Percentiles rank a stretch among this genome's conserved stretches.
Evolutionary conservation across 1,140 invertebrate species (phyloP).

Genomic region (Megathymus violae): DNA sequence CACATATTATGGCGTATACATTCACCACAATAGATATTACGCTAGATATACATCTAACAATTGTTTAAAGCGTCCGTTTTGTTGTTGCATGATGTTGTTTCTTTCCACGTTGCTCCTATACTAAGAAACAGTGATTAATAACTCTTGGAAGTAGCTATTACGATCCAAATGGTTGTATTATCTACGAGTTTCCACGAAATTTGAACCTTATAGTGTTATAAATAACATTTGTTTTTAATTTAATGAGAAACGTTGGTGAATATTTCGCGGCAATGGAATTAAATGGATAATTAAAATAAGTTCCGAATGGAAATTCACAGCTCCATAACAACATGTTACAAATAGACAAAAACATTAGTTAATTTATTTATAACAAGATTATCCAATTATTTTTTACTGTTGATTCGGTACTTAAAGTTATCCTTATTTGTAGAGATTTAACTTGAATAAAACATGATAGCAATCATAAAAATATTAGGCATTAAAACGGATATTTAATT

Average conservation of each 20-base stretch:
- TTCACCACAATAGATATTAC: no score
- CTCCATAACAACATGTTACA: slow-evolving; percentile 24
- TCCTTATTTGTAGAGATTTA: no score
- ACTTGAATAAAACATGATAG: no score
- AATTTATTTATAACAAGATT: no score
- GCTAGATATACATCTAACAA: slow-evolving; percentile 16
- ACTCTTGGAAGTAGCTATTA: slow-evolving; percentile 6
- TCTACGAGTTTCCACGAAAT: neutral
- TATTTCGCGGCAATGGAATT: slow-evolving; percentile 13
- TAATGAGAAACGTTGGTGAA: neutral
- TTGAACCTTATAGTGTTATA: neutral
- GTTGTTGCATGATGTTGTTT: slow-evolving; percentile 21
- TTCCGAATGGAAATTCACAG: slow-evolving; percentile 27
- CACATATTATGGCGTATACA: no score
- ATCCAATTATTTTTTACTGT: no score
- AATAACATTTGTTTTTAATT: neutral
- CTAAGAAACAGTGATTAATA: slow-evolving; percentile 32
- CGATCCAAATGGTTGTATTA: neutral
- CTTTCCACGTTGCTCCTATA: no score
- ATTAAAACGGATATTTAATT: no score
- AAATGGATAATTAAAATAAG: slow-evolving; percentile 34
- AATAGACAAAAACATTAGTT: no score
- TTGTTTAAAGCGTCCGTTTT: slow-evolving; percentile 27
- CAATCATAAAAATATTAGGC: no score
- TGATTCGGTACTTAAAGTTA: no score